phyloP scores from a whole-genome alignment of 2,113 vertebrate species.

The Ciconia stormi region DNA sequence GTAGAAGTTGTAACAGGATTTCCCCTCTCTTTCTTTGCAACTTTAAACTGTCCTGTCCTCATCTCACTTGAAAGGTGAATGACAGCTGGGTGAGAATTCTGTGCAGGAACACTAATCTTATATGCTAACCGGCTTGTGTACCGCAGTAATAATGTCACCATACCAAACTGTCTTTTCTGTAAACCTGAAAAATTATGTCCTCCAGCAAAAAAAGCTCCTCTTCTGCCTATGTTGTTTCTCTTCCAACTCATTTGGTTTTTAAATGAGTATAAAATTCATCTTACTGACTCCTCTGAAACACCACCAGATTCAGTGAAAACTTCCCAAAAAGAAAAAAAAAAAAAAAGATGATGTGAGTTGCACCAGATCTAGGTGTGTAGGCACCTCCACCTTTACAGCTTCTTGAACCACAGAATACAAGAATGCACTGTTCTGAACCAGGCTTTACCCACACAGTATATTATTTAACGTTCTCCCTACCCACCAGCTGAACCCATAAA shows the following conservation, averaged over 20 bases:
- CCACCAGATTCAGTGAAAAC: neutral
- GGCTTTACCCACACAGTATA: neutral
- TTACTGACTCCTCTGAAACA: neutral
- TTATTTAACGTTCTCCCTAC: neutral
- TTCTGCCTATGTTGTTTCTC: neutral
- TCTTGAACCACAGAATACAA: neutral
- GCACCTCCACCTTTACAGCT: neutral
- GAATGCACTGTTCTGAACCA: neutral
- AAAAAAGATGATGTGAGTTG: neutral
- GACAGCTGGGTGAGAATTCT: neutral
- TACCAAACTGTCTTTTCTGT: neutral
- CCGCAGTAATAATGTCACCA: neutral
- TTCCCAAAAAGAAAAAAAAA: neutral
- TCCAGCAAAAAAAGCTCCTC: neutral
- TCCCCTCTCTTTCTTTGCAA: neutral
- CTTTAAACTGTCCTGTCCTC: neutral
- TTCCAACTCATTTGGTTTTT: neutral
- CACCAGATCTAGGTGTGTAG: neutral
- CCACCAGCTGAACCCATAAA: neutral
- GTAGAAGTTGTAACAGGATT: neutral
- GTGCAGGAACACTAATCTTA: neutral
- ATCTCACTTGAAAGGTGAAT: neutral
- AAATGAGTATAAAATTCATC: neutral
- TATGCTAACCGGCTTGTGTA: neutral
- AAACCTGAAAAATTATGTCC: neutral